These are phyloP conservation scores for Bradysia coprophila DNA, from an alignment of 1,140 invertebrate genomes.

Conservation along the genomic window DNA sequence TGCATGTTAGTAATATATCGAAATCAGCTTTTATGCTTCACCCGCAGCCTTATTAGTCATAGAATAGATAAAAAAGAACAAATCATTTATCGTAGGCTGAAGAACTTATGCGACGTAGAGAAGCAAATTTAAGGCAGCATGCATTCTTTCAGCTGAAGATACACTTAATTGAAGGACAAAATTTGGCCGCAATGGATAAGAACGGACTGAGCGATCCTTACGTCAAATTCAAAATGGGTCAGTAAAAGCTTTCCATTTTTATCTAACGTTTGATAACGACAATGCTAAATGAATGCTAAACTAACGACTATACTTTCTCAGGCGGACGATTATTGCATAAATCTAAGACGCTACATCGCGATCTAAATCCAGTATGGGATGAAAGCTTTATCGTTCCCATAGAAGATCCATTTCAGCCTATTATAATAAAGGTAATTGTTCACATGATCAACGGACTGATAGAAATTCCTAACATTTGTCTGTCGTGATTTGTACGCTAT, in stretches of 20 bases:
- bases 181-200: slow-evolving; percentile 84
- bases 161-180: slow-evolving; percentile 68
- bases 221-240: background rate
- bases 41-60: too few relatives aligned
- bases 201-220: slow-evolving; percentile 47
- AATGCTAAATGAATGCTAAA: background rate
- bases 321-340: slow-evolving; percentile 80
- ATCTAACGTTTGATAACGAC: too few relatives aligned
- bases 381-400: slow-evolving; percentile 89
- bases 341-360: slow-evolving; percentile 76
- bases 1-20: too few relatives aligned
- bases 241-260: background rate
- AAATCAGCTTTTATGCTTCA: too few relatives aligned
- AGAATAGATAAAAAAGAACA: too few relatives aligned
- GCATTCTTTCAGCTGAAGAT: slow-evolving; percentile 82
- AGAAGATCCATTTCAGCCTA: slow-evolving; percentile 78
- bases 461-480: too few relatives aligned
- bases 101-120: slow-evolving; percentile 40
- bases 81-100: slow-evolving; percentile 24
- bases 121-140: slow-evolving; percentile 55
- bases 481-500: too few relatives aligned
- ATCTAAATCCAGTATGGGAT: slow-evolving; percentile 87
- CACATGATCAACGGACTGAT: background rate
- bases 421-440: slow-evolving; percentile 62
- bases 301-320: too few relatives aligned